Evolutionary conservation across 2,797 vertebrate genomes (phyloP).

Genomic region (Petrocephalus schoutedeni): DNA sequence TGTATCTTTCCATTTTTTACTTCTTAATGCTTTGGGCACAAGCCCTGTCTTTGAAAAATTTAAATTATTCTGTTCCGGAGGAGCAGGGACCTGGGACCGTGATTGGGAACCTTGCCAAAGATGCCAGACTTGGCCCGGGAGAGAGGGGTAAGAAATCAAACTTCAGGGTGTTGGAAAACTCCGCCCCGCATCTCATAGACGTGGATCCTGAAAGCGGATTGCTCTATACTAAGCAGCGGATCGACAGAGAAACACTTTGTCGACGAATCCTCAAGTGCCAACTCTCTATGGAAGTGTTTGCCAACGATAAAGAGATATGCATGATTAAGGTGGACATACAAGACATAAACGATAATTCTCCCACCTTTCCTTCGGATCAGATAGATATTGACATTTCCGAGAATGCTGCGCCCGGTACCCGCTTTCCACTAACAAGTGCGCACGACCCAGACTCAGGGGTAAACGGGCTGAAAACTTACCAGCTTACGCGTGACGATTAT

Average conservation of each 20-base stretch:
- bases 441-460: constrained; percentile 91
- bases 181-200: constrained; percentile 87
- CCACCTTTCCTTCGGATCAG: constrained; percentile 89
- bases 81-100: constrained; percentile 91
- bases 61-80: constrained; percentile 96
- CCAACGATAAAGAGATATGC: constrained; percentile 96
- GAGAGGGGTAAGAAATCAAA: constrained; percentile 80
- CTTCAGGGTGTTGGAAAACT: constrained; percentile 96
- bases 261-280: constrained; percentile 90
- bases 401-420: constrained; percentile 92
- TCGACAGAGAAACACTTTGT: constrained; percentile 92
- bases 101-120: constrained; percentile 96
- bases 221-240: constrained; percentile 91
- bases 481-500: constrained; percentile 91
- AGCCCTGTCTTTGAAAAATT: constrained; percentile 92
- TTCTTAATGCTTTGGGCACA: constrained; percentile 89
- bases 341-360: constrained; percentile 96
- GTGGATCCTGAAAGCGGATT: constrained; percentile 94
- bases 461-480: constrained; percentile 92
- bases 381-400: constrained; percentile 98
- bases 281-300: constrained; percentile 96
- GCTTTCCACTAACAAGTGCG: constrained; percentile 90
- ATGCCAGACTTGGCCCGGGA: constrained; percentile 79
- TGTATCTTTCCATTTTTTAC: constrained; percentile 94
- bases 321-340: constrained; percentile 99